Percentiles rank a stretch among this genome's conserved stretches.
These are phyloP conservation scores for Oophaga pumilio DNA, from an alignment of 2,113 vertebrate genomes.

Conservation along the genomic window DNA sequence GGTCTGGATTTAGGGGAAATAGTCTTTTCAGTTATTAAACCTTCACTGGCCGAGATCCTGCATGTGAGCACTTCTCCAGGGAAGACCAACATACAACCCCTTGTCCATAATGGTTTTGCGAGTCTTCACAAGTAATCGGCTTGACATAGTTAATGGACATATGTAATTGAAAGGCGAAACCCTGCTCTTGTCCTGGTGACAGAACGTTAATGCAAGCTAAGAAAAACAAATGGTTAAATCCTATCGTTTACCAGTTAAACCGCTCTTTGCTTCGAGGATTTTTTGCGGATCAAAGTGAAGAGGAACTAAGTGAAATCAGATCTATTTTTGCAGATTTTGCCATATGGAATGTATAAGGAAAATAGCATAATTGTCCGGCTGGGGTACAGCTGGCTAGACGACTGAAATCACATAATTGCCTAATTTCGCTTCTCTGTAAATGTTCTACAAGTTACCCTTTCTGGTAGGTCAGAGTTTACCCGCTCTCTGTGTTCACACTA, in stretches of 20 bases:
- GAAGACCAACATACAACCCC: background rate
- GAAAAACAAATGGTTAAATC: conserved; percentile 34
- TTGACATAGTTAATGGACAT: background rate
- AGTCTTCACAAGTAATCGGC: background rate
- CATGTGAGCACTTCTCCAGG: background rate
- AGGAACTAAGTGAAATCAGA: conserved; percentile 50
- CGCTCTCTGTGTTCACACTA: conserved; percentile 5
- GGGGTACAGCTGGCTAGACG: conserved; percentile 46
- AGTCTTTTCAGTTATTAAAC: background rate
- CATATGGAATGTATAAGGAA: conserved; percentile 52
- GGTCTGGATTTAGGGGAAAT: too few species aligned
- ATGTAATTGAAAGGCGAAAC: background rate
- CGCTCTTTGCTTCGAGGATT: background rate
- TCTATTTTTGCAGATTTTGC: conserved; percentile 46
- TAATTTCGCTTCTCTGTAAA: conserved; percentile 8
- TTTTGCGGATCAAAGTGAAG: conserved; percentile 34
- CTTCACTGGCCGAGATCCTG: background rate
- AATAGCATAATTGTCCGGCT: conserved; percentile 24
- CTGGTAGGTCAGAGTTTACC: conserved; percentile 7
- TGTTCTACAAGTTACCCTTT: conserved; percentile 22
- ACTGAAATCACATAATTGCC: conserved; percentile 20
- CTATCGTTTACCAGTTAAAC: conserved; percentile 47
- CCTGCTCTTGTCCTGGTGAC: background rate
- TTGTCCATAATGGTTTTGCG: conserved; percentile 5
- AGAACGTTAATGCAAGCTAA: background rate